These are phyloP conservation scores for Todiramphus chloris DNA, from an alignment of 2,113 vertebrate genomes.

Conservation along the genomic window DNA sequence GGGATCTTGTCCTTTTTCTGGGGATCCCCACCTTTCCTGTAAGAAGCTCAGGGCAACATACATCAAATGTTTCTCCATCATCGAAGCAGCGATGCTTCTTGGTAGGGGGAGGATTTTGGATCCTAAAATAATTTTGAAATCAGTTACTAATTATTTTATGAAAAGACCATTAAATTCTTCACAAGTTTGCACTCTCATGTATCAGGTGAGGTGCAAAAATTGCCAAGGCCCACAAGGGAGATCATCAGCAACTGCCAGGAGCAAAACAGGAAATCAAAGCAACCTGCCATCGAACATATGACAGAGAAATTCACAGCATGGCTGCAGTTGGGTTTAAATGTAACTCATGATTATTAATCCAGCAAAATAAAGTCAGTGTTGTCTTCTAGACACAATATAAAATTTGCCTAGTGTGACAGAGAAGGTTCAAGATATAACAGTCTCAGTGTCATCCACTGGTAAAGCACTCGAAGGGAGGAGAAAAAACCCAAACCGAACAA, in stretches of 20 bases:
- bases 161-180: background rate
- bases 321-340: background rate
- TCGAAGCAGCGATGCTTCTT: background rate
- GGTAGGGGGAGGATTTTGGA: background rate
- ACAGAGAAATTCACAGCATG: background rate
- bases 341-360: background rate
- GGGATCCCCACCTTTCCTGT: background rate
- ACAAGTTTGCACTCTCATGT: background rate
- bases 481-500: background rate
- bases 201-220: background rate
- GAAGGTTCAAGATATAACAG: background rate
- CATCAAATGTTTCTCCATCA: background rate
- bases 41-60: background rate
- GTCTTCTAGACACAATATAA: background rate
- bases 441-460: background rate
- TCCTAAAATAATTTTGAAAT: background rate
- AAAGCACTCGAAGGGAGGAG: background rate
- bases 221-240: background rate
- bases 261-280: background rate
- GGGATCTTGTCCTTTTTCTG: background rate
- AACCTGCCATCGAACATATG: background rate
- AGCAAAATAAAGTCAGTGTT: background rate
- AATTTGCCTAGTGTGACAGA: background rate
- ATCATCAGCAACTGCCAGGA: background rate
- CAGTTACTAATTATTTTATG: background rate